Percentiles rank a stretch among this genome's conserved stretches.
Evolutionary conservation across 2,797 vertebrate species (phyloP).

Genomic region (Microhierax caerulescens): DNA sequence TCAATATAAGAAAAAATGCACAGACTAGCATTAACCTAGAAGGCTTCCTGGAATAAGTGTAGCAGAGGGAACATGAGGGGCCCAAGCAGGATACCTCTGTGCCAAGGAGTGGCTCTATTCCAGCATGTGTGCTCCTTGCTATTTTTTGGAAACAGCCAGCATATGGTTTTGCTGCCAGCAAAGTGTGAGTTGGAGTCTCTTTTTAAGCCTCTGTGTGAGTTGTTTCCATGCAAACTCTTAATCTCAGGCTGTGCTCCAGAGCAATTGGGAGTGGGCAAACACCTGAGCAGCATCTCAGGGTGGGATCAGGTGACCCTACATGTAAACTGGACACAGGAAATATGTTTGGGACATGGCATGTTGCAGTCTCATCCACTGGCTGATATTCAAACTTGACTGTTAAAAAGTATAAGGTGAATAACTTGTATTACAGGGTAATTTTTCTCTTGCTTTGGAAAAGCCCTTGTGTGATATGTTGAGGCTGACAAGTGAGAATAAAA

Average conservation of each 20-base stretch:
- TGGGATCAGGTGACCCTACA: not conserved
- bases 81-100: not conserved
- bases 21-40: not conserved
- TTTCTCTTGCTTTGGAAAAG: not conserved
- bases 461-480: not conserved
- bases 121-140: not conserved
- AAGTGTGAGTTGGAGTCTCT: not conserved
- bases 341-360: not conserved
- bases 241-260: not conserved
- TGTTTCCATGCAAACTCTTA: not conserved
- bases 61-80: not conserved
- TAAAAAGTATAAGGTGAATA: not conserved
- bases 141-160: not conserved
- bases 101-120: not conserved
- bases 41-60: not conserved
- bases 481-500: not conserved
- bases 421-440: not conserved
- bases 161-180: not conserved
- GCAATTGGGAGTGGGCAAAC: not conserved
- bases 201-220: not conserved
- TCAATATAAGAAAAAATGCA: not conserved
- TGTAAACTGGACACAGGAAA: not conserved
- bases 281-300: not conserved
- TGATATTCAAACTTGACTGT: rapidly evolving
- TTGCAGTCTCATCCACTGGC: not conserved